A percentile compares a stretch with the other conserved stretches of the same genome.
Conservation (phyloP, 2,113 vertebrate genomes). For the Speoplatyrhinus poulsoni region DNA sequence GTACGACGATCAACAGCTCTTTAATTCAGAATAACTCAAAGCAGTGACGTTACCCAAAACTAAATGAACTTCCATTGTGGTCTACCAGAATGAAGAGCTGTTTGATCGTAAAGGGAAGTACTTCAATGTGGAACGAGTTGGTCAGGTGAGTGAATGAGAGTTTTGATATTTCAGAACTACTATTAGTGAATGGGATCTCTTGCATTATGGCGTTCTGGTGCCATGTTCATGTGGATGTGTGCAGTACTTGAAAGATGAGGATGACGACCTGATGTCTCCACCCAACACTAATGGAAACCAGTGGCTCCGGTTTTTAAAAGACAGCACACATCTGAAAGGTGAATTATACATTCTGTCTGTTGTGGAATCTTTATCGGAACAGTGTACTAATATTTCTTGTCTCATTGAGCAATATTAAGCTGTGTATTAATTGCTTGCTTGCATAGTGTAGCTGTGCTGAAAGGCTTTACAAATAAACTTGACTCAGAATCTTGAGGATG, state of each 20-base stretch:
- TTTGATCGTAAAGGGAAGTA: slow-evolving; percentile 98
- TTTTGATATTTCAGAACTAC: background rate
- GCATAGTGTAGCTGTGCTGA: too few relatives aligned
- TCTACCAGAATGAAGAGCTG: slow-evolving; percentile 90
- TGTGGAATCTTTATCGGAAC: background rate
- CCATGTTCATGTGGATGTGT: slow-evolving; percentile 30
- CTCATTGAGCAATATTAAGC: too few relatives aligned
- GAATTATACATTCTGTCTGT: slow-evolving; percentile 12
- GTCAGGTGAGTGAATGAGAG: slow-evolving; percentile 81
- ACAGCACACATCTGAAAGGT: slow-evolving; percentile 90
- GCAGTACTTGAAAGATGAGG: slow-evolving; percentile 97
- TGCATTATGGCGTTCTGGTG: background rate
- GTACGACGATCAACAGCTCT: slow-evolving; percentile 63
- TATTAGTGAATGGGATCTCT: background rate
- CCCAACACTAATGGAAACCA: slow-evolving; percentile 94
- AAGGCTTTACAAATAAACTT: too few relatives aligned
- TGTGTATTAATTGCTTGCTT: background rate
- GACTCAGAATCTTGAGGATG: too few relatives aligned
- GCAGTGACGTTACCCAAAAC: background rate
- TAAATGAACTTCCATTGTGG: slow-evolving; percentile 4
- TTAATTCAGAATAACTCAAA: background rate
- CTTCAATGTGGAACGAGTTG: slow-evolving; percentile 96
- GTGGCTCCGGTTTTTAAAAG: slow-evolving; percentile 92
- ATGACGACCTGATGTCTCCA: slow-evolving; percentile 93
- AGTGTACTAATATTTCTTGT: too few relatives aligned